Evolutionary conservation across 2,797 vertebrate species (phyloP).

Genomic region (Denticeps clupeoides): DNA sequence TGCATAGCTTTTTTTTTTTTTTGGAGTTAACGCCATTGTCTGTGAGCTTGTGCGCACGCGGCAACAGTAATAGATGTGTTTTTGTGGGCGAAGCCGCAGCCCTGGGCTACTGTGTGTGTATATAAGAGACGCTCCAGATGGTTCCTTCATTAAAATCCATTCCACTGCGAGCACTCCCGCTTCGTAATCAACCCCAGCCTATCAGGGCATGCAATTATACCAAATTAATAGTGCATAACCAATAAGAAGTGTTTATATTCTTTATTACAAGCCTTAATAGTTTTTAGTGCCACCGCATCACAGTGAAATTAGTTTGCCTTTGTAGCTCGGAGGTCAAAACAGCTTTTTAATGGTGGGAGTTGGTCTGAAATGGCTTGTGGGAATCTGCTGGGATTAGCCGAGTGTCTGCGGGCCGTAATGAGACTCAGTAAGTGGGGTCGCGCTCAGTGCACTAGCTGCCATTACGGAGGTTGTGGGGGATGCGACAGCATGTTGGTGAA

Average conservation of each 20-base stretch:
- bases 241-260: constrained; percentile 58
- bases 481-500: no score
- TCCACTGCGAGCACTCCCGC: constrained; percentile 36
- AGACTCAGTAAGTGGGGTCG: neutral
- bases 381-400: constrained; percentile 9
- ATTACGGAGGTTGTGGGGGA: no score
- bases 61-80: neutral
- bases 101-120: neutral
- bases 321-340: constrained; percentile 47
- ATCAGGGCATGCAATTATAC: constrained; percentile 48
- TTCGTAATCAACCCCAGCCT: constrained; percentile 40
- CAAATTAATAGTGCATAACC: constrained; percentile 54
- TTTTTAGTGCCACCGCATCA: constrained; percentile 48
- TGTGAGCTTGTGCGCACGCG: constrained; percentile 1
- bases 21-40: neutral
- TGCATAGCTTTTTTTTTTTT: no score
- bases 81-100: constrained; percentile 2
- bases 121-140: constrained; percentile 39
- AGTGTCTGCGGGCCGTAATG: constrained; percentile 4
- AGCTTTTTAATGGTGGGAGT: constrained; percentile 29
- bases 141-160: constrained; percentile 52
- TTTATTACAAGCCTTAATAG: constrained; percentile 60
- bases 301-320: constrained; percentile 53
- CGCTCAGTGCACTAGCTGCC: constrained; percentile 1
- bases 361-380: constrained; percentile 10